Percentiles rank a stretch among this genome's conserved stretches.
Evolutionary conservation across 1,140 invertebrate species (phyloP).

Genomic region (Wiebesia pumilae): DNA sequence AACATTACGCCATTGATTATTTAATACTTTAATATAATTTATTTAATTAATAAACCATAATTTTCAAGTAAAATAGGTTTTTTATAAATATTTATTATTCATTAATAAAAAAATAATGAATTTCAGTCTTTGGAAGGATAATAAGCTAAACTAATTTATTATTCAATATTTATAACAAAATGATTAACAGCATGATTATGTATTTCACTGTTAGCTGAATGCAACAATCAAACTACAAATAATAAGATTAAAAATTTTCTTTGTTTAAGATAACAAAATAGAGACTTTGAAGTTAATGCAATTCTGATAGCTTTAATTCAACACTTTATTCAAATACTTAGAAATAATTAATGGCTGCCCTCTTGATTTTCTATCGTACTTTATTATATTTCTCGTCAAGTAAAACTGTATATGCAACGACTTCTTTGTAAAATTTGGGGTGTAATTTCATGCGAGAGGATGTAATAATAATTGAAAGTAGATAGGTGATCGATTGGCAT

Average conservation of each 20-base stretch:
- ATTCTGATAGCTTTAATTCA: neutral
- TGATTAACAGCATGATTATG: too few species aligned
- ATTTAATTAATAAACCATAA: too few species aligned
- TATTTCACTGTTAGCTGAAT: too few species aligned
- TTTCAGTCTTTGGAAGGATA: too few species aligned
- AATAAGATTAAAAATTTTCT: too few species aligned
- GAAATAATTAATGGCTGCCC: neutral
- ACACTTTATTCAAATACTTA: neutral
- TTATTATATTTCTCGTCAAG: neutral
- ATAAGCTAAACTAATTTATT: neutral
- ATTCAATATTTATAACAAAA: neutral
- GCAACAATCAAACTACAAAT: too few species aligned
- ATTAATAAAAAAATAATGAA: too few species aligned
- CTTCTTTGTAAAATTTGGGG: neutral
- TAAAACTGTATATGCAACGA: conserved; percentile 9
- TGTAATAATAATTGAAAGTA: conserved; percentile 34
- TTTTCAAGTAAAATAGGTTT: too few species aligned
- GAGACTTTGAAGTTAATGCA: neutral
- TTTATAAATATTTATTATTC: too few species aligned
- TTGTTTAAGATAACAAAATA: too few species aligned
- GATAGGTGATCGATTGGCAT: neutral
- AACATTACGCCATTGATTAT: too few species aligned
- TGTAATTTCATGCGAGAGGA: conserved; percentile 20
- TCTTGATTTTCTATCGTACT: neutral
- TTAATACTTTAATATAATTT: too few species aligned